Evolutionary conservation across 2,797 vertebrate genomes (phyloP), one percentile per base, ranked within the genome.

Genomic region (Aotus griseimembra): DNA sequence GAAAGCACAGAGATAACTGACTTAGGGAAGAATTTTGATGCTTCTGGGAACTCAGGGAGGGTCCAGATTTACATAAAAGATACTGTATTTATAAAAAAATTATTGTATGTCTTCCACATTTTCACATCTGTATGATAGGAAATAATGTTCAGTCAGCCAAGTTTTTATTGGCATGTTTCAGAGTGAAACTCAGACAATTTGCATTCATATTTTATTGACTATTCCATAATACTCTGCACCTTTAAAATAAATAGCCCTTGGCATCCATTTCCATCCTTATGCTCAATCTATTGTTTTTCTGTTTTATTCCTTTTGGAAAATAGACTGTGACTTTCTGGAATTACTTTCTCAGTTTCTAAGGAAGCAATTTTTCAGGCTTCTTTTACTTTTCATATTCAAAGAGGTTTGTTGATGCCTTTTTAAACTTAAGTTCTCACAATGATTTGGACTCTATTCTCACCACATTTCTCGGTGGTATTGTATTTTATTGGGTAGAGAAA

Each of bases 241-340:
- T 96, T 94, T 96, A 95, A 81, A 94, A 95, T 86, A 96, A 97
- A 97, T 85, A 86, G 75, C 15, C 79, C 80, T 64, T 44, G 75
- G 36, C 26, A 55, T 3, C 24, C 5, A 46, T 77, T 93, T 89
- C n/a, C 4, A 67, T 70, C 22, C 19, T 70, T 81, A 57, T 87
- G 70, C 20, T 50, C 82, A 96, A 70, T 15, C 8, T 67, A 28
- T 61, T 91, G 61, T 57, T 73, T 91, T 96, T 48, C 70, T 76
- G 4, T 48, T 87, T 94, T 88, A 1, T 93, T 24, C 48, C 4
- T 44, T 50, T 95, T 95, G 24, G 58, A 90, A 95, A 95, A 95
- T 36, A 96, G 22, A 72, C 58, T 44, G 20, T 82, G 81, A 44
- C 61, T 97, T 93, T 94, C 44, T 39, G 5, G 24, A 96, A 92